A percentile compares a stretch with the other conserved stretches of the same genome.
These are phyloP conservation scores for Rhinoderma darwinii DNA, from an alignment of 2,113 vertebrate genomes.

Conservation along the genomic window DNA sequence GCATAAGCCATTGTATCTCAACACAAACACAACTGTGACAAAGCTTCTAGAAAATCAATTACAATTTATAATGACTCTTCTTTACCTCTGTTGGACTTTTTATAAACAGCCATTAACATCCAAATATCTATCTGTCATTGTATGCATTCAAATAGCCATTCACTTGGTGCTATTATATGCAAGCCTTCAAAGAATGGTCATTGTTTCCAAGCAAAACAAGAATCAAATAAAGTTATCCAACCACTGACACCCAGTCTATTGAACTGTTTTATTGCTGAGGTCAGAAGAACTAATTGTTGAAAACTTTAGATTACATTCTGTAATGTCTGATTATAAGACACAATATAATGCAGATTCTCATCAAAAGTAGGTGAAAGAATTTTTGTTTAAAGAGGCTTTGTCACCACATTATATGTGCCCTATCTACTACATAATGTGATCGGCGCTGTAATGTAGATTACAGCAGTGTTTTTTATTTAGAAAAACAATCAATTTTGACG, in stretches of 20 bases:
- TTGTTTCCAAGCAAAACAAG: not conserved
- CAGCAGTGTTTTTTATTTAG: too few species aligned
- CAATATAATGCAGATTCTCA: not conserved
- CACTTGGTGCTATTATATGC: not conserved
- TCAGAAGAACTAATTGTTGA: slow-evolving; percentile 24
- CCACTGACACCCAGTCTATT: slow-evolving; percentile 14
- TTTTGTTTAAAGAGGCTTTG: too few species aligned
- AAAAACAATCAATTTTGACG: too few species aligned
- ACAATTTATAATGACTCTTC: not conserved
- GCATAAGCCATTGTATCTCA: not conserved
- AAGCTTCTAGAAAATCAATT: not conserved
- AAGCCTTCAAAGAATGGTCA: slow-evolving; percentile 19
- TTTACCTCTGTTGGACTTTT: not conserved
- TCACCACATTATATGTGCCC: too few species aligned
- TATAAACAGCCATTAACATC: not conserved
- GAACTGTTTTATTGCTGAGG: not conserved
- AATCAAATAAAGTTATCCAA: slow-evolving; percentile 1
- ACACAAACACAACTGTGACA: not conserved
- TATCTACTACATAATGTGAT: too few species aligned
- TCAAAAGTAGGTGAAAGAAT: too few species aligned
- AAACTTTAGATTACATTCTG: not conserved
- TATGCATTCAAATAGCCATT: not conserved
- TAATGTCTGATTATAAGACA: not conserved
- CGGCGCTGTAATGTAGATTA: too few species aligned
- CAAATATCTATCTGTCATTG: not conserved